Evolutionary conservation across 2,113 vertebrate genomes (phyloP).

Genomic region (Cephalopholis sonnerati): DNA sequence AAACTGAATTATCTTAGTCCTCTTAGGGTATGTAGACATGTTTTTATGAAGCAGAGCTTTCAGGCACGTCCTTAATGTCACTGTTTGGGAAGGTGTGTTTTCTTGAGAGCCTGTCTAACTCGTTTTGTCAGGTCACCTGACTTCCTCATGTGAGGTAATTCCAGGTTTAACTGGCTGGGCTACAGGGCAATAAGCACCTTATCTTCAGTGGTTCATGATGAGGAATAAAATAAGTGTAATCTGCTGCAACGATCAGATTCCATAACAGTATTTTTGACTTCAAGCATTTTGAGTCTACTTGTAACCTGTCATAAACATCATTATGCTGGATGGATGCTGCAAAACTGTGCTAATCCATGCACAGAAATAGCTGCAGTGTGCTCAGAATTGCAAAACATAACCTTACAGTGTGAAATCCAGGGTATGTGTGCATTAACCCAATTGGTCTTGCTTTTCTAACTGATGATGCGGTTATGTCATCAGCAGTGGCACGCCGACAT

Average conservation of each 20-base stretch:
- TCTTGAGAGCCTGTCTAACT: slow-evolving; percentile 33
- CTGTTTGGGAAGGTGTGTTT: slow-evolving; percentile 33
- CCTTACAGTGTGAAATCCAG: background rate
- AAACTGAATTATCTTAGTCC: background rate
- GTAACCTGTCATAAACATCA: background rate
- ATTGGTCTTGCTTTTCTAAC: slow-evolving; percentile 24
- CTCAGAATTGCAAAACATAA: background rate
- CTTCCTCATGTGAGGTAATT: background rate
- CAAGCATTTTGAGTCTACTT: background rate
- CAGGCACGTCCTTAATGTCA: background rate
- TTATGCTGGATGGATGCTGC: background rate
- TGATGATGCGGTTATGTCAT: slow-evolving; percentile 25
- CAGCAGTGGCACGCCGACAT: slow-evolving; percentile 12
- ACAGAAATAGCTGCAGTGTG: background rate
- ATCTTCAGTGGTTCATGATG: background rate
- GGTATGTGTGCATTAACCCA: slow-evolving; percentile 19
- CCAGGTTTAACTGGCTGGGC: background rate
- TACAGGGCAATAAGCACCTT: background rate
- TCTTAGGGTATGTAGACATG: background rate
- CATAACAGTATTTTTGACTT: background rate
- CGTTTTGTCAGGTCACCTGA: slow-evolving; percentile 24
- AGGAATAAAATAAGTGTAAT: background rate
- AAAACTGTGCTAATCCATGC: background rate
- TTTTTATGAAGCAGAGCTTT: slow-evolving; percentile 1
- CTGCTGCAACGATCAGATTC: background rate